Evolutionary conservation across 2,113 vertebrate species (phyloP).

Genomic region (Tor tambroides): DNA sequence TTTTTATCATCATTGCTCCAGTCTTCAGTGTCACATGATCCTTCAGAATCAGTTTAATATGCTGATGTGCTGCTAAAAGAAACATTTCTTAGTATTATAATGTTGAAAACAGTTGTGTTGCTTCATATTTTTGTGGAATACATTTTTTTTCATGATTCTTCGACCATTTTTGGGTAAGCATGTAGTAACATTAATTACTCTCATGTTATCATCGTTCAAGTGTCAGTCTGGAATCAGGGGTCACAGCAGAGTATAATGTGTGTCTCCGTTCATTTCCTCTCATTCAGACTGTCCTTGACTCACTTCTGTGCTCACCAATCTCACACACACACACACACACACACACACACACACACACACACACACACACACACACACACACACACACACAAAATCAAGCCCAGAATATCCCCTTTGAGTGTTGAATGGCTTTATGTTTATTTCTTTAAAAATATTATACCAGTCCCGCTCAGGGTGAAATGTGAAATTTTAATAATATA

Average conservation of each 20-base stretch:
- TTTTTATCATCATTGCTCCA: not conserved
- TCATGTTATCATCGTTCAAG: not conserved
- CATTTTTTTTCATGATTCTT: not conserved
- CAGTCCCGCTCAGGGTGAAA: conserved; percentile 49
- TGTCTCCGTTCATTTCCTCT: conserved; percentile 67
- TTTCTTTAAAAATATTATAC: conserved; percentile 61
- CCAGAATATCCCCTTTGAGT: not conserved
- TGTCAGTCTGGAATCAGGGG: conserved; percentile 7
- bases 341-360: conserved; percentile 43
- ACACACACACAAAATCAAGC: conserved; percentile 36
- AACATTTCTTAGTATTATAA: not conserved
- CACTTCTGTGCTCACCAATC: conserved; percentile 58
- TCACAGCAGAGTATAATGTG: conserved; percentile 45
- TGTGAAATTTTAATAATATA: conserved; percentile 63
- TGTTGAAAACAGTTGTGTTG: not conserved
- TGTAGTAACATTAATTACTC: not conserved
- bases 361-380: conserved; percentile 44
- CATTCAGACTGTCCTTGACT: conserved; percentile 72
- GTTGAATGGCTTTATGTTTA: conserved; percentile 57
- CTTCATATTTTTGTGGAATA: not conserved
- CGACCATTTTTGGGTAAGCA: not conserved
- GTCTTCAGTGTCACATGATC: not conserved
- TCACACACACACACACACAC: conserved; percentile 35
- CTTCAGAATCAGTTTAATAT: not conserved
- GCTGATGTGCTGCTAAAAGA: not conserved